Conservation (phyloP, 2,113 vertebrate species). For the Ameiurus melas region DNA sequence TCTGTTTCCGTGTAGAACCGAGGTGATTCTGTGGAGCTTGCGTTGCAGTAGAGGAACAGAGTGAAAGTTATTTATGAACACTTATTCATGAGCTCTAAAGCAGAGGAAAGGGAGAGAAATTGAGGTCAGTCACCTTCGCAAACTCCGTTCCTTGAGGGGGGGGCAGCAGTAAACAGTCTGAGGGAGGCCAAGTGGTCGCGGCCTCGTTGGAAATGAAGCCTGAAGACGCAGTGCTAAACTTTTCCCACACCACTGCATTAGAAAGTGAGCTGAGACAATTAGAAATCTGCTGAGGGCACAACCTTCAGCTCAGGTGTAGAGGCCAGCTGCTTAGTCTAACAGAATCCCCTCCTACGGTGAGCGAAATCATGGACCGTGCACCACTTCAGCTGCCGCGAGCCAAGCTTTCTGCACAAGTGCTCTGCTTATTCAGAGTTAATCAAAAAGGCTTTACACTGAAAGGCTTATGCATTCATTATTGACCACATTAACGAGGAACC, state of each 20-base stretch:
- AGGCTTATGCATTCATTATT: neutral
- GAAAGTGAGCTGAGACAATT: constrained; percentile 45
- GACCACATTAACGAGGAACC: neutral
- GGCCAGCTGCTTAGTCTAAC: constrained; percentile 28
- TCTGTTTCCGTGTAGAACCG: neutral
- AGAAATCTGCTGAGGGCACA: constrained; percentile 39
- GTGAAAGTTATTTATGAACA: constrained; percentile 51
- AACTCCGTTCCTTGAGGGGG: constrained; percentile 19
- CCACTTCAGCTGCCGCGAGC: neutral
- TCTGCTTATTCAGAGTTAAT: constrained; percentile 16
- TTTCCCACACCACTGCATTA: constrained; percentile 22
- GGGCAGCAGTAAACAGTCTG: constrained; percentile 47
- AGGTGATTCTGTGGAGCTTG: constrained; percentile 16
- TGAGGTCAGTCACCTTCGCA: constrained; percentile 59
- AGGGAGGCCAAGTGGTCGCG: constrained; percentile 26
- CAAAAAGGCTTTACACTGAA: neutral
- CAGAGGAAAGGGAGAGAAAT: constrained; percentile 58
- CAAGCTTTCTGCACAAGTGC: constrained; percentile 7
- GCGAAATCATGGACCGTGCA: neutral
- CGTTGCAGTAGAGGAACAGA: neutral
- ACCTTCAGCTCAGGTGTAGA: constrained; percentile 41
- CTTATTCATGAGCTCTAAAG: constrained; percentile 58
- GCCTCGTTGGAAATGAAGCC: constrained; percentile 44
- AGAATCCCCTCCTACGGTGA: neutral
- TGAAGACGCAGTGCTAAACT: constrained; percentile 37